Conservation (phyloP, 2,113 vertebrate genomes). For the Salvelinus alpinus region DNA sequence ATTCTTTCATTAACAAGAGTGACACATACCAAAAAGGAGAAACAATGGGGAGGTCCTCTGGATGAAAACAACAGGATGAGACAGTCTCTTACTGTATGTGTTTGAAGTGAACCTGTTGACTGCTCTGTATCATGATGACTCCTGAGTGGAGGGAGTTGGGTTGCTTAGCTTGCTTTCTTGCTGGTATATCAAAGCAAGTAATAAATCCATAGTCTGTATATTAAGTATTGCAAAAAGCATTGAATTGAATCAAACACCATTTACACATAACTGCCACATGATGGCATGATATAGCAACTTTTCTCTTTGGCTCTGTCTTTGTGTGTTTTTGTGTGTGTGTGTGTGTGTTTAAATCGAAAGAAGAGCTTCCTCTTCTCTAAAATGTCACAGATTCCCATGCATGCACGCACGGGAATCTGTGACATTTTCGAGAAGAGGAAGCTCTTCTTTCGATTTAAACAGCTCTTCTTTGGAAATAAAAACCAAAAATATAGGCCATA, state of each 20-base stretch:
- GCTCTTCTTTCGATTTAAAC: too few species aligned
- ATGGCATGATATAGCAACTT: background rate
- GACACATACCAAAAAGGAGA: slow-evolving; percentile 64
- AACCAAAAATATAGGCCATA: too few species aligned
- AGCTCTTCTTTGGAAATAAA: too few species aligned
- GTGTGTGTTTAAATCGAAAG: too few species aligned
- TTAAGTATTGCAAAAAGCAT: background rate
- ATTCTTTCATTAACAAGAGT: slow-evolving; percentile 73
- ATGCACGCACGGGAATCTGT: too few species aligned
- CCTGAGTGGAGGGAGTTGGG: background rate
- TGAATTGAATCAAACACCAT: background rate
- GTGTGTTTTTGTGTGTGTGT: background rate
- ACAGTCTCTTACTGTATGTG: slow-evolving; percentile 23
- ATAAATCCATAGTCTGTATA: background rate
- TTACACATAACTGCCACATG: slow-evolving; percentile 4
- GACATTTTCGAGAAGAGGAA: too few species aligned
- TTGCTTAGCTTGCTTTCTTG: background rate
- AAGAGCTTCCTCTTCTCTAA: too few species aligned
- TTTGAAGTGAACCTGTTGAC: slow-evolving; percentile 24
- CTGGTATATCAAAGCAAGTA: background rate
- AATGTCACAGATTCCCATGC: too few species aligned
- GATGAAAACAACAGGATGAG: slow-evolving; percentile 74
- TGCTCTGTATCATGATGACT: slow-evolving; percentile 3
- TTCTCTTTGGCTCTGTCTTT: background rate
- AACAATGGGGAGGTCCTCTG: slow-evolving; percentile 71